A percentile compares a stretch with the other conserved stretches of the same genome.
Conservation (phyloP, 2,797 vertebrate species). For the Danio jaintianensis region DNA sequence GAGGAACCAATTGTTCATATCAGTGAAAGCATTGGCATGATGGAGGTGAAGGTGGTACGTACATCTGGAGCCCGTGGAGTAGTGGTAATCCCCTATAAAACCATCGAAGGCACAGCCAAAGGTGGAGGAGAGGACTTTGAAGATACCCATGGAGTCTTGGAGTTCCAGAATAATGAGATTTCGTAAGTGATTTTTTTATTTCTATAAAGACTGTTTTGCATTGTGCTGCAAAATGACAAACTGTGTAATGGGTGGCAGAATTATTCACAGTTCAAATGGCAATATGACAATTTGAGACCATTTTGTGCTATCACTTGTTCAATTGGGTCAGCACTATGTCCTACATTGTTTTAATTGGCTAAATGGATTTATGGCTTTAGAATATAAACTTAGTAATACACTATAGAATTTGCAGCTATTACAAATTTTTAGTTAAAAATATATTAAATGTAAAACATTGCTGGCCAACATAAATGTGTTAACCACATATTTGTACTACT, state of each 20-base stretch:
- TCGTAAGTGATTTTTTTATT: conserved; percentile 82
- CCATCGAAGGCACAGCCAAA: conserved; percentile 88
- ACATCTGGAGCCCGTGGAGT: conserved; percentile 90
- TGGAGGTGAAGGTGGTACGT: conserved; percentile 93
- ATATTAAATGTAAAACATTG: not conserved
- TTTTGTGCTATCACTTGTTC: not conserved
- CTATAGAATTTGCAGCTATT: not conserved
- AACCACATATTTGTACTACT: not conserved
- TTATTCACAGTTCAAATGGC: not conserved
- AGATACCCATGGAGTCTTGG: conserved; percentile 91
- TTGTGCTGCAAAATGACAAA: not conserved
- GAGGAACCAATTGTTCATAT: conserved; percentile 86
- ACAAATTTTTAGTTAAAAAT: not conserved
- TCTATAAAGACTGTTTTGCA: not conserved
- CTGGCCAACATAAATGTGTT: not conserved
- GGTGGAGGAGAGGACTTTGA: conserved; percentile 96
- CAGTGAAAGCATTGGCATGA: conserved; percentile 90
- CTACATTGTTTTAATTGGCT: not conserved
- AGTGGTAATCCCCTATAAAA: conserved; percentile 92
- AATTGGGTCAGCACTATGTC: not conserved
- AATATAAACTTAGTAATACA: not conserved
- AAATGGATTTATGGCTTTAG: not conserved
- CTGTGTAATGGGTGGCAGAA: not conserved
- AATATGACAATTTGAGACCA: not conserved
- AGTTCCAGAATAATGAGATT: conserved; percentile 96